Evolutionary conservation across 2,113 vertebrate species (phyloP).

Genomic region (Cephalopterus ornatus): DNA sequence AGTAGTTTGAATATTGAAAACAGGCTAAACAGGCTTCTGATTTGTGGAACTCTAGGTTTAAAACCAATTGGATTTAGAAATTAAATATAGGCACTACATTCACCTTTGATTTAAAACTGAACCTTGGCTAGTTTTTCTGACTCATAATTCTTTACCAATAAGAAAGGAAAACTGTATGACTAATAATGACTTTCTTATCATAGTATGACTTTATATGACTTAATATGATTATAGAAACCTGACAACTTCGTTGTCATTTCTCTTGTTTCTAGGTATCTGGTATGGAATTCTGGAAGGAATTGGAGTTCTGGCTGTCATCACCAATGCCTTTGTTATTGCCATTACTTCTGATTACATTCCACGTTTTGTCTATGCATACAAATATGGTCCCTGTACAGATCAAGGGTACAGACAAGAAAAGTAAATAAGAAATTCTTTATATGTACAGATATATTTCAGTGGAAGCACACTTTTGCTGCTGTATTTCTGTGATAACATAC

Average conservation of each 20-base stretch:
- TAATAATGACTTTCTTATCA: neutral
- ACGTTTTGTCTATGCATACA: slow-evolving; percentile 96
- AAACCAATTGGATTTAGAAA: neutral
- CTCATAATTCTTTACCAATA: neutral
- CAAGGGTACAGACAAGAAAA: slow-evolving; percentile 83
- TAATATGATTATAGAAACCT: neutral
- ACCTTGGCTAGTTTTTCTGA: neutral
- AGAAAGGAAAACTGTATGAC: neutral
- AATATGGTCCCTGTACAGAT: slow-evolving; percentile 92
- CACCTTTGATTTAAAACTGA: neutral
- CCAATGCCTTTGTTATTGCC: slow-evolving; percentile 97
- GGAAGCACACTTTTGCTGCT: neutral
- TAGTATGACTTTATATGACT: neutral
- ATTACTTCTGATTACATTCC: slow-evolving; percentile 99
- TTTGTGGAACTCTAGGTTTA: neutral
- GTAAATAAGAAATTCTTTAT: slow-evolving; percentile 66
- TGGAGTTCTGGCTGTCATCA: slow-evolving; percentile 96
- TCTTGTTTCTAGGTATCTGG: slow-evolving; percentile 87
- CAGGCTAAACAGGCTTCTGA: neutral
- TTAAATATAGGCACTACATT: neutral
- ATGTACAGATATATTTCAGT: neutral
- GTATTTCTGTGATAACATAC: neutral
- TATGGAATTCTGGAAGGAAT: slow-evolving; percentile 97
- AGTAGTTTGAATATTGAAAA: neutral
- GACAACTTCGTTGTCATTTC: neutral